These are phyloP conservation scores for Tricholauxania praeusta DNA, from an alignment of 2,888 invertebrate species.

Conservation along the genomic window DNA sequence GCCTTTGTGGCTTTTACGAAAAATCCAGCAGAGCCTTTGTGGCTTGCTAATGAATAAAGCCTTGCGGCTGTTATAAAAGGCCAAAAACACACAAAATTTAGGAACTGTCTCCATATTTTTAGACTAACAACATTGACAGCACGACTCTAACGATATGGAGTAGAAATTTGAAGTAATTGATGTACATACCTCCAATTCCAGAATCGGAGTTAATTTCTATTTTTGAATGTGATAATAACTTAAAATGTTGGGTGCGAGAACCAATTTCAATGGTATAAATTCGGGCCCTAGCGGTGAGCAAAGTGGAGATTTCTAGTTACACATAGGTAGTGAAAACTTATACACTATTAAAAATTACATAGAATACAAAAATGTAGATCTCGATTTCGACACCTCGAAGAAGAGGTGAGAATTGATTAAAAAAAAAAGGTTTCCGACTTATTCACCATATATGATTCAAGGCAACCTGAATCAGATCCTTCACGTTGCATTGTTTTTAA, in stretches of 20 bases:
- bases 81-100: too few relatives aligned
- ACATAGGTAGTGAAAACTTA: not conserved
- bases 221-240: conserved; percentile 1
- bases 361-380: not conserved
- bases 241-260: not conserved
- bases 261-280: not conserved
- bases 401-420: not conserved
- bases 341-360: conserved; percentile 5
- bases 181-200: not conserved
- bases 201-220: not conserved
- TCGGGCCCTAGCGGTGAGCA: not conserved
- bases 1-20: too few relatives aligned
- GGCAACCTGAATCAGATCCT: not conserved
- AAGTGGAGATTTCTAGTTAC: not conserved
- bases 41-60: too few relatives aligned
- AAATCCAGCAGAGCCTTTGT: too few relatives aligned
- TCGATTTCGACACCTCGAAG: not conserved
- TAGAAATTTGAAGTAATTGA: conserved; percentile 6
- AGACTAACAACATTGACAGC: too few relatives aligned
- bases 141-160: not conserved
- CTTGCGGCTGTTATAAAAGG: too few relatives aligned
- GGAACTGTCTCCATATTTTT: too few relatives aligned
- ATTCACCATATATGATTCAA: not conserved
- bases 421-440: not conserved
- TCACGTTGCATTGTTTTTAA: not conserved